Evolutionary conservation across 2,888 invertebrate genomes (phyloP), one percentile per base, ranked within the genome.

Genomic region (Boloria selene): DNA sequence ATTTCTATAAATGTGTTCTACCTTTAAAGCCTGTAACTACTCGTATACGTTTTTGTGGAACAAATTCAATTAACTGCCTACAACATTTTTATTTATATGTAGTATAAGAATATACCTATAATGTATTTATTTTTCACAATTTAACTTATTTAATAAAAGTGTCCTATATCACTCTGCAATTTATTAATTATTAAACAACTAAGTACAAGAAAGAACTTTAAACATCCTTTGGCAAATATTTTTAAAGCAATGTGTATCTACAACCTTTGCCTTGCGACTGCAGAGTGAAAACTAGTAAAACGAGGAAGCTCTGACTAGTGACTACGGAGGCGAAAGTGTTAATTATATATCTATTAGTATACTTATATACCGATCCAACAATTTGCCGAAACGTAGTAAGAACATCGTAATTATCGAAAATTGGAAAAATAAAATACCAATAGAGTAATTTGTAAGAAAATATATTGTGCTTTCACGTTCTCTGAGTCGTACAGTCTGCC

Each of bases 391-490:
- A n/a, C n/a, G n/a, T n/a, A n/a, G n/a, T n/a, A n/a, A n/a, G 6
- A 14, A 55, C 17, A 42, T 42, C 42, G 17, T 14, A 7, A 42
- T 14, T 22, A 44, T n/a, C 10, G 18, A 42, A 22, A 22, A 22
- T 7, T 44, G 22, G n/a, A 56, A 31, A 31, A 13, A 44, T 44
- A 56, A 5, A 7, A 18, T 22, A 22, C 22, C 44, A n/a, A 14
- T 42, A 83, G 76, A 78, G 26, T 22, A n/a, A 51, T 51, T 50
- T 18, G 17, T 83, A 83, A 82, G 86, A 80, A 79, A 86, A 78
- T 87, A 86, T 86, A 80, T 76, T 78, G 73, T 81, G 82, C 87
- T 90, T 90, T 90, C 88, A 88, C 90, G 88, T 79, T 78, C 74
- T 77, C 72, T 75, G 76, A 74, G 64, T 62, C 54, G 61, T 61